phyloP scores from a whole-genome alignment of 92 coral and sea anemone species.

The Isaurus tuberculatus region DNA sequence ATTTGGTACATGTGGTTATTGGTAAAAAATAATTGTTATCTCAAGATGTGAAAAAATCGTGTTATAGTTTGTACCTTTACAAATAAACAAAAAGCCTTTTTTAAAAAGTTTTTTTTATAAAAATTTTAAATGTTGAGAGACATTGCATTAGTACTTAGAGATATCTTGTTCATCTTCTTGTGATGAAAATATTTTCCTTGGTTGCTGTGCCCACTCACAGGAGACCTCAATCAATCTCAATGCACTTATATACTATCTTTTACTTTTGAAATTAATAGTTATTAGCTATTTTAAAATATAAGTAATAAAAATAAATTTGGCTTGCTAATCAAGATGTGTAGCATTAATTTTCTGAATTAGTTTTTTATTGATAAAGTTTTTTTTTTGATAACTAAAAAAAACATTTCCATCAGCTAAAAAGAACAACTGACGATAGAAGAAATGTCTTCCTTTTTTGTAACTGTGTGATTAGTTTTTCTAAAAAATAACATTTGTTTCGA shows the following conservation, averaged over 20 bases:
- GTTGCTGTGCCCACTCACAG: too few relatives aligned
- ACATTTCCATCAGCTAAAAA: too few relatives aligned
- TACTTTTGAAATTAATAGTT: background rate
- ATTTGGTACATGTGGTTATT: too few relatives aligned
- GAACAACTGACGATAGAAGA: background rate
- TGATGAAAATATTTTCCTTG: too few relatives aligned
- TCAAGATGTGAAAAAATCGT: too few relatives aligned
- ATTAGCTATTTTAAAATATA: background rate
- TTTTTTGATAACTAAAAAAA: constrained; percentile 4
- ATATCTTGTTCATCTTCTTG: too few relatives aligned
- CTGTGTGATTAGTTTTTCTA: constrained; percentile 7
- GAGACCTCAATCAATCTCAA: too few relatives aligned
- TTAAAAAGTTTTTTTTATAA: background rate
- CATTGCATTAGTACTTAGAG: too few relatives aligned
- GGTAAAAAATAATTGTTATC: constrained; percentile 5
- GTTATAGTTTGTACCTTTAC: too few relatives aligned
- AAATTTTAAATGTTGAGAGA: background rate
- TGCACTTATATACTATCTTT: background rate
- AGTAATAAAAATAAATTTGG: background rate
- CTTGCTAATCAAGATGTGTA: background rate
- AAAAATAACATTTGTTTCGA: background rate
- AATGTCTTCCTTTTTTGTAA: background rate
- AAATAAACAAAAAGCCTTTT: background rate
- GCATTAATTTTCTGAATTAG: background rate
- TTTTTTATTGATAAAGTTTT: background rate